Conservation (phyloP, 2,888 invertebrate genomes). For the Hofmannophila pseudospretella region DNA sequence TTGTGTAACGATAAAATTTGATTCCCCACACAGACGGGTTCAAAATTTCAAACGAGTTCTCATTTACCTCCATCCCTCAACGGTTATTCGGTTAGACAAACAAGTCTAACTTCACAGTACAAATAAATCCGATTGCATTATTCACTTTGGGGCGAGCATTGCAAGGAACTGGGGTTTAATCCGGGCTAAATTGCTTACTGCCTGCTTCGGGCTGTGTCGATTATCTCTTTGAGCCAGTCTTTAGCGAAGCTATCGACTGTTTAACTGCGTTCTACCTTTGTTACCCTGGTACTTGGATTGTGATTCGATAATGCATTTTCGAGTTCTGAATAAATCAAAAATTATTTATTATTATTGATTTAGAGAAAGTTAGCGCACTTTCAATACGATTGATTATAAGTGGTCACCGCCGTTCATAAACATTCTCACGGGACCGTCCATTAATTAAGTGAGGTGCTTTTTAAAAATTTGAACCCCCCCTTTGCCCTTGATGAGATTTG, state of each 20-base stretch:
- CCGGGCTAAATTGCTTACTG: slow-evolving; percentile 48
- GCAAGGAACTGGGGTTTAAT: slow-evolving; percentile 45
- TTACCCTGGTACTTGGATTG: neutral
- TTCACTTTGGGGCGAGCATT: slow-evolving; percentile 40
- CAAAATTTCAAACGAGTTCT: slow-evolving; percentile 8
- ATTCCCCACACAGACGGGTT: slow-evolving; percentile 23
- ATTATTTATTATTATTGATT: no score
- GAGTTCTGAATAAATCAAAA: no score
- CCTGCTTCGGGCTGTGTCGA: slow-evolving; percentile 35
- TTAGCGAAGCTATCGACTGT: slow-evolving; percentile 35
- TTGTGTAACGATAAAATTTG: slow-evolving; percentile 14
- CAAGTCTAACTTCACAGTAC: slow-evolving; percentile 29
- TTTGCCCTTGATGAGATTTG: no score
- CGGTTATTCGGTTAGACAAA: slow-evolving; percentile 44
- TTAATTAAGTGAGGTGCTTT: no score
- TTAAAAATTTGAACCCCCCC: no score
- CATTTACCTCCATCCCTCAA: slow-evolving; percentile 27
- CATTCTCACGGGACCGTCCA: no score
- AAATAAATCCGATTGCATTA: slow-evolving; percentile 50
- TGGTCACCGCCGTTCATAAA: no score
- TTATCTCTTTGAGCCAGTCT: slow-evolving; percentile 31
- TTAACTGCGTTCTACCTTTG: slow-evolving; percentile 22
- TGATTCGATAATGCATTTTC: no score
- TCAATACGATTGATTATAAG: no score
- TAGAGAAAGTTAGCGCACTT: no score